Evolutionary conservation across 1,140 invertebrate genomes (phyloP).

Genomic region (Acyrthosiphon pisum): DNA sequence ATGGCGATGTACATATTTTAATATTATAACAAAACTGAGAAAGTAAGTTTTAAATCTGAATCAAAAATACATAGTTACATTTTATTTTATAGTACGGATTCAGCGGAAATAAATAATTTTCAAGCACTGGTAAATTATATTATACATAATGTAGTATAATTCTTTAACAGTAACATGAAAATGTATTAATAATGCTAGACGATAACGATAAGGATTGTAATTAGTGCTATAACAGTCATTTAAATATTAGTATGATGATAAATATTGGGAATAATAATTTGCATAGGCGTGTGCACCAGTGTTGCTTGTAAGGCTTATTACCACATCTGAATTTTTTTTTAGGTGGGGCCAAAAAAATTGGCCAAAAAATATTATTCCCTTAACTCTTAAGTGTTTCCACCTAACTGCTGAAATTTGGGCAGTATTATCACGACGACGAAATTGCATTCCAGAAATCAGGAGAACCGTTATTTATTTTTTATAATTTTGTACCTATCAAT

Average conservation of each 20-base stretch:
- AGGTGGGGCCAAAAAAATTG: too few relatives aligned
- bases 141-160: not conserved
- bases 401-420: too few relatives aligned
- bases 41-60: not conserved
- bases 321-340: too few relatives aligned
- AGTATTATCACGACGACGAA: too few relatives aligned
- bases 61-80: not conserved
- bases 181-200: not conserved
- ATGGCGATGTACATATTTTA: not conserved
- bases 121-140: not conserved
- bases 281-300: too few relatives aligned
- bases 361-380: too few relatives aligned
- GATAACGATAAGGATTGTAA: not conserved
- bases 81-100: not conserved
- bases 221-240: not conserved
- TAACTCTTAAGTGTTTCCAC: too few relatives aligned
- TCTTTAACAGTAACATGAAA: not conserved
- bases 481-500: too few relatives aligned
- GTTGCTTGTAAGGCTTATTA: too few relatives aligned
- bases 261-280: not conserved
- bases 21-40: too few relatives aligned
- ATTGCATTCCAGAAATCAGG: too few relatives aligned
- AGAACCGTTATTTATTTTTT: too few relatives aligned
- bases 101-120: not conserved
- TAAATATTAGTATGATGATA: not conserved